Conservation (phyloP, 2,797 vertebrate species). For the Manis pentadactyla region DNA sequence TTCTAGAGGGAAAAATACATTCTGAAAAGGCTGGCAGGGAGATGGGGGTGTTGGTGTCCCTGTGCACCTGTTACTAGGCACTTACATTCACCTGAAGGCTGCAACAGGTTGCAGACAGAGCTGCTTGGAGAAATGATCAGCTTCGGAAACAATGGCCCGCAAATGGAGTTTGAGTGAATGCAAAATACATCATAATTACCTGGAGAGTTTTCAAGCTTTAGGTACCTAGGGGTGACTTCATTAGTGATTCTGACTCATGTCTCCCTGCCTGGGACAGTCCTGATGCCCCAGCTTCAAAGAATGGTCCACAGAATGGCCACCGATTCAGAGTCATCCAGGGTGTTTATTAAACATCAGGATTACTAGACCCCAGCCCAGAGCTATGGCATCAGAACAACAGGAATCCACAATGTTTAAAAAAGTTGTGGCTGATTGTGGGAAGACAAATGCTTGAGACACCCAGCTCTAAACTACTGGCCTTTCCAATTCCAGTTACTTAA, state of each 20-base stretch:
- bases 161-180: conserved; percentile 26
- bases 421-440: neutral
- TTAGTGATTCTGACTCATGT: neutral
- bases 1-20: neutral
- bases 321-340: neutral
- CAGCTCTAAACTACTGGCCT: neutral
- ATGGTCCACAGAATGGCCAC: neutral
- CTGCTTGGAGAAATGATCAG: neutral
- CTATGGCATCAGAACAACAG: neutral
- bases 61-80: neutral
- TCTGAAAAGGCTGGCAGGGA: neutral
- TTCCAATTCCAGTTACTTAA: neutral
- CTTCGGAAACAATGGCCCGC: neutral
- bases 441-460: neutral
- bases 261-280: neutral
- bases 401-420: neutral
- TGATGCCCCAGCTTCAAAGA: neutral
- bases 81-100: neutral
- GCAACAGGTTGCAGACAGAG: neutral
- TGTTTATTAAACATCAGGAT: neutral
- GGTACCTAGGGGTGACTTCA: neutral
- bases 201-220: neutral
- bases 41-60: neutral
- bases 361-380: neutral
- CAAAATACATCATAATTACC: neutral